Percentiles rank a stretch among this genome's conserved stretches.
These are phyloP conservation scores for Lordiphosa mommai DNA, from an alignment of 1,140 invertebrate species.

Conservation along the genomic window DNA sequence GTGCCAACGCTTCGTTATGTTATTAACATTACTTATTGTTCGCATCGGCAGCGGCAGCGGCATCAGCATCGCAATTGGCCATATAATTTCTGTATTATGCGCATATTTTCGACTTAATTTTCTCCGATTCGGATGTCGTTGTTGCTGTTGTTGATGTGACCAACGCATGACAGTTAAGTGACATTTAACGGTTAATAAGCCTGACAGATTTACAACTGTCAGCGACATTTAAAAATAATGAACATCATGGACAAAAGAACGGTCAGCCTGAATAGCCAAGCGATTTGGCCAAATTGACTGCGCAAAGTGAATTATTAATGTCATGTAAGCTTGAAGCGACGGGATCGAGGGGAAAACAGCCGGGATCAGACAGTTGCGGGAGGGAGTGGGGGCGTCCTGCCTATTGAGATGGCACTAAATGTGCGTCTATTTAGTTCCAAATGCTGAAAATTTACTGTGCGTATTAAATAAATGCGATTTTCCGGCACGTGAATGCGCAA, in stretches of 20 bases:
- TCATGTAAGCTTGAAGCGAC: conserved; percentile 41
- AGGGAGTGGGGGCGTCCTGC: conserved; percentile 1
- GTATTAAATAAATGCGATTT: conserved; percentile 76
- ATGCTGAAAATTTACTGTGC: conserved; percentile 72
- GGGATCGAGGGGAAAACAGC: neutral
- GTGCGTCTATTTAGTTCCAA: conserved; percentile 73
- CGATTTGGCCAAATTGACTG: conserved; percentile 75
- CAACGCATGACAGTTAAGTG: conserved; percentile 72
- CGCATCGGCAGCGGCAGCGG: conserved; percentile 17
- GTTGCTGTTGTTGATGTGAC: conserved; percentile 25
- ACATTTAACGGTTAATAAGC: conserved; percentile 78
- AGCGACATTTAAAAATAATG: conserved; percentile 72
- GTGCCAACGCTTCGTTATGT: conserved; percentile 38
- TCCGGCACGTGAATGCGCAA: conserved; percentile 60
- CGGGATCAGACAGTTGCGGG: too few relatives aligned
- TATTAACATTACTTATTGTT: conserved; percentile 46
- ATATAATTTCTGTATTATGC: conserved; percentile 61
- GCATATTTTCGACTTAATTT: conserved; percentile 64
- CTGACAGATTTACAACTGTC: conserved; percentile 78
- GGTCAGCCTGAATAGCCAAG: conserved; percentile 41
- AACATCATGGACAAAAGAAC: conserved; percentile 43
- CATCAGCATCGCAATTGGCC: conserved; percentile 7
- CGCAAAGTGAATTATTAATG: conserved; percentile 77
- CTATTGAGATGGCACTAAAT: conserved; percentile 66
- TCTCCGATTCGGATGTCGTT: conserved; percentile 21